Base-by-base conservation (phyloP, 2,888 invertebrate genomes). In the Nasonia oneida region DNA sequence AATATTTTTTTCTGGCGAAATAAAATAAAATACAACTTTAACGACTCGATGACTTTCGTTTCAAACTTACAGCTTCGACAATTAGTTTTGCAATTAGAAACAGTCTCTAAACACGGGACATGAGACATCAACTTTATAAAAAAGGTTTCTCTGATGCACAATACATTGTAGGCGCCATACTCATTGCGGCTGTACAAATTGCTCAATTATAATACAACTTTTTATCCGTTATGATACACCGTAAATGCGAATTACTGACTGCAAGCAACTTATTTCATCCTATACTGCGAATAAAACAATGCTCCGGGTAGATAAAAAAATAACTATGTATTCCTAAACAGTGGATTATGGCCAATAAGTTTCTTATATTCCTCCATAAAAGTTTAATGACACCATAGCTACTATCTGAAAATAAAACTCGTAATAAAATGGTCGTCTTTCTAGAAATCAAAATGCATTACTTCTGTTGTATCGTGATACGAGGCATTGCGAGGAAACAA, bases 311-410 rank as follows among this genome's bases (percentile, higher is more conserved):
- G 64, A 78, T 81, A 83, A 81, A 83, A 74, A 74, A 64, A 80
- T 71, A 64, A 80, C 29, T 39, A 14, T 74, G 64, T 67, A 74
- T 86, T 29, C 29, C 74, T 84, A 86, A 84, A 86, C 75, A 84
- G 70, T 29, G 67, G 75, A 84, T 85, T 85, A 87, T 39, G 84
- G 64, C 29, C 82, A 87, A 84, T 87, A 84, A 84, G 81, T 82
- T 87, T 80, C 73, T 80, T 83, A 83, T 76, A 53, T 83, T 80
- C 57, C 75, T 77, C 80, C 87, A 71, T 87, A 87, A 87, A 87
- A 85, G 50, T 84, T 83, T 87, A 84, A 87, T 85, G 77, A 84
- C 57, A 37, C 39, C 64, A 42, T 50, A 82, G 76, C 71, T 77
- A 73, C 67, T 73, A 61, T 75, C 75, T 76, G 37, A 71, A 86